These are phyloP conservation scores for Dolichomitus sp. DNA, from an alignment of 2,888 invertebrate species.

Conservation along the genomic window DNA sequence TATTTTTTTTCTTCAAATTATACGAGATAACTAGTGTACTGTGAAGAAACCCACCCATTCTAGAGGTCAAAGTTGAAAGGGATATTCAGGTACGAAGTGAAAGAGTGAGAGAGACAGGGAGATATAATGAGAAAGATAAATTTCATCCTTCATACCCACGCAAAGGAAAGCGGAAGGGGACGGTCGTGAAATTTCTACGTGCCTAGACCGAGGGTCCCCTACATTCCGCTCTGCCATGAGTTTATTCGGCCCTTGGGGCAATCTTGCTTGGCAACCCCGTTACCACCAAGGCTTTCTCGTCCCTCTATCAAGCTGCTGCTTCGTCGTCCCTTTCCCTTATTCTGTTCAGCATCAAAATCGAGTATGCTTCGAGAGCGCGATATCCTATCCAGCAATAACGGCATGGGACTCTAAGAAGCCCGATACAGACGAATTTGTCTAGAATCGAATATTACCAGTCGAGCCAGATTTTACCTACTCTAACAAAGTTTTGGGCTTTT, in stretches of 20 bases:
- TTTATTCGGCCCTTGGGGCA: slow-evolving; percentile 33
- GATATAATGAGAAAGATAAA: slow-evolving; percentile 15
- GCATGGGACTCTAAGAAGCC: background rate
- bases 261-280: slow-evolving; percentile 49
- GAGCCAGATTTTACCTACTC: background rate
- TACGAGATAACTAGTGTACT: slow-evolving; percentile 27
- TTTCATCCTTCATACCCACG: background rate
- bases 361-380: slow-evolving; percentile 1
- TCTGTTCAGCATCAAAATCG: slow-evolving; percentile 1
- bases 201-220: slow-evolving; percentile 13
- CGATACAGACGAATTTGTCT: background rate
- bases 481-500: too few species aligned
- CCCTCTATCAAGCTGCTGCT: slow-evolving; percentile 9
- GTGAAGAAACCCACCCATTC: background rate
- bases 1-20: background rate
- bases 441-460: background rate
- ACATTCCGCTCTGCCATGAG: slow-evolving; percentile 11
- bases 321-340: background rate
- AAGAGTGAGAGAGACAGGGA: background rate
- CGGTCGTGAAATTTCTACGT: slow-evolving; percentile 17
- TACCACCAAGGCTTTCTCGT: slow-evolving; percentile 47
- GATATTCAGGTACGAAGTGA: background rate
- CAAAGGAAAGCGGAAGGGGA: background rate
- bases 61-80: background rate
- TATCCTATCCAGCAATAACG: background rate